These are phyloP conservation scores for Lasaia peninsularis DNA, from an alignment of 1,140 invertebrate genomes.

Conservation along the genomic window DNA sequence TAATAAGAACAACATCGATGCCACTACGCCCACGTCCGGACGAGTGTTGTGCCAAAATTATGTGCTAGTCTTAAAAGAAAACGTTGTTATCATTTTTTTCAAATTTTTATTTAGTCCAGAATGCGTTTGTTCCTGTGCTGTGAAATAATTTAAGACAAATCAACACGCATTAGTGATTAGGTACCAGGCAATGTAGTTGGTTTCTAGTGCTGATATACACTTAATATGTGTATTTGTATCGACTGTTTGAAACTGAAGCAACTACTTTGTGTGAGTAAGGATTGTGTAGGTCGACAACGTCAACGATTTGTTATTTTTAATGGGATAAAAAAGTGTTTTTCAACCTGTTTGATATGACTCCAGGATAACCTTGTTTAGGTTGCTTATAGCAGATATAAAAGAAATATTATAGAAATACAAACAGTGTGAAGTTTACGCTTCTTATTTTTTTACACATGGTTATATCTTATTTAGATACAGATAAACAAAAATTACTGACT, in stretches of 20 bases:
- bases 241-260: conserved; percentile 15
- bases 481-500: no score
- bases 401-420: no score
- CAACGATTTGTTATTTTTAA: conserved; percentile 36
- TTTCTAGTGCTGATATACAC: conserved; percentile 14
- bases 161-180: conserved; percentile 54
- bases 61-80: conserved; percentile 73
- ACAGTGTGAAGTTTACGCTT: no score
- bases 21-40: conserved; percentile 47
- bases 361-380: background rate
- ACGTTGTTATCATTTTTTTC: conserved; percentile 75
- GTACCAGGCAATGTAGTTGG: conserved; percentile 45
- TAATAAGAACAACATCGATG: conserved; percentile 67
- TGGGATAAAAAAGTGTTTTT: conserved; percentile 16
- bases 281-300: conserved; percentile 36
- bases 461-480: no score
- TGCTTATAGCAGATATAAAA: no score
- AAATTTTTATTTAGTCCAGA: conserved; percentile 77
- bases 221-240: background rate
- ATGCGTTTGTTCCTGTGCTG: conserved; percentile 75
- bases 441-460: no score
- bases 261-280: conserved; percentile 32
- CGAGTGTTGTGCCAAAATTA: conserved; percentile 75
- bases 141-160: conserved; percentile 72
- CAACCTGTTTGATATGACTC: background rate